Base-by-base conservation (phyloP, 2,888 invertebrate genomes). In the Drosophila picticornis region DNA sequence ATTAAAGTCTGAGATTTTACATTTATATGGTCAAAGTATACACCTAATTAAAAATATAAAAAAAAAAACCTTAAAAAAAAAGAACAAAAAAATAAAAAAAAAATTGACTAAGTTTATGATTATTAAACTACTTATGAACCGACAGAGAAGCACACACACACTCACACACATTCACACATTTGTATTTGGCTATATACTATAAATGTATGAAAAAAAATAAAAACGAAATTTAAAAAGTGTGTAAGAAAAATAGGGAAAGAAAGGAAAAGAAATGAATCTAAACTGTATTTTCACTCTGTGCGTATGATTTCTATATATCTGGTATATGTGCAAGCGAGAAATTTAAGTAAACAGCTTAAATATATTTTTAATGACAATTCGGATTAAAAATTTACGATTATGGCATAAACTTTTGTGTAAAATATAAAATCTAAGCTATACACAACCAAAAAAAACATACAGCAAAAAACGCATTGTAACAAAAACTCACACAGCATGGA, bases 1-100 rank as follows among this genome's bases (percentile, higher is more conserved):
- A 88, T 91, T 91, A 88, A 91, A 91, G 91, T 91, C 91, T 91
- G 91, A 91, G 86, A 83, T 83, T 90, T 88, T 90, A 85, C 83
- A 85, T 88, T 90, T 82, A 88, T 72, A 80, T 89, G 80, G 79
- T 84, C 75, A 75, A 81, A 72, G 83, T 86, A 88, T 88, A 88
- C 81, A 90, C 64, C 75, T 73, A 65, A 79, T 55, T 59, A 74
- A 70, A 77, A 80, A 63, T 73, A 84, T 65, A 78, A 51, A 65
- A 65, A 70, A 70, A 66, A 67, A 29, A 36, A 22, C 10, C 13
- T 59, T 22, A 40, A 66, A 61, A 62, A 63, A 68, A 56, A 57
- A 64, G 48, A 69, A 61, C 75, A 74, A 60, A 67, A 58, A 65
- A 46, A 32, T 7, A 13, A 13, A 19, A 43, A 43, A 19, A 29